phyloP scores from a whole-genome alignment of 2,797 vertebrate species.

The Acropternis orthonyx region DNA sequence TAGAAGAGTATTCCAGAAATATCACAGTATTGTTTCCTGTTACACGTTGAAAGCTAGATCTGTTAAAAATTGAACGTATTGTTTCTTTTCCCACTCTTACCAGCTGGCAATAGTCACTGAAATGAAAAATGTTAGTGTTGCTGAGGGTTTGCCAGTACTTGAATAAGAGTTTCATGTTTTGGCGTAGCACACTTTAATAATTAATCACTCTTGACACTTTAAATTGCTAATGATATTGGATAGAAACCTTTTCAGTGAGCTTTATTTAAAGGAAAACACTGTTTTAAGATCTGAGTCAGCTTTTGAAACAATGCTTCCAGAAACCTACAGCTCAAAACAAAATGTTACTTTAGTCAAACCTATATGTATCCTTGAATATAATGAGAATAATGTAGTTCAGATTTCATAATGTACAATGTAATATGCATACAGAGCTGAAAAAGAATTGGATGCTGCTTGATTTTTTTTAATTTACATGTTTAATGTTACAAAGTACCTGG shows the following conservation, averaged over 20 bases:
- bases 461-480: background rate
- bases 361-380: background rate
- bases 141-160: background rate
- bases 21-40: background rate
- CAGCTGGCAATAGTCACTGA: background rate
- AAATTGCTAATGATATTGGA: conserved; percentile 39
- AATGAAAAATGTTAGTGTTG: background rate
- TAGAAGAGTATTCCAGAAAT: background rate
- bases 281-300: conserved; percentile 6
- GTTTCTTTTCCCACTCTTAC: background rate
- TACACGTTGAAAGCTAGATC: background rate
- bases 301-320: background rate
- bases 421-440: background rate
- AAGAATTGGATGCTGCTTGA: background rate
- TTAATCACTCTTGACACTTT: conserved; percentile 46
- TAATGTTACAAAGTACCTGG: background rate
- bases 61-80: background rate
- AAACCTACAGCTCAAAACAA: background rate
- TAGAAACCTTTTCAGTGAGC: conserved; percentile 27
- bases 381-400: background rate
- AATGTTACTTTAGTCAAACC: background rate
- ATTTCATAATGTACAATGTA: background rate
- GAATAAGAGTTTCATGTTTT: conserved; percentile 24
- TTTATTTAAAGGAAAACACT: conserved; percentile 18
- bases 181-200: conserved; percentile 25